Base-by-base conservation (phyloP, 2,113 vertebrate species). In the Pelvicachromis taeniatus region DNA sequence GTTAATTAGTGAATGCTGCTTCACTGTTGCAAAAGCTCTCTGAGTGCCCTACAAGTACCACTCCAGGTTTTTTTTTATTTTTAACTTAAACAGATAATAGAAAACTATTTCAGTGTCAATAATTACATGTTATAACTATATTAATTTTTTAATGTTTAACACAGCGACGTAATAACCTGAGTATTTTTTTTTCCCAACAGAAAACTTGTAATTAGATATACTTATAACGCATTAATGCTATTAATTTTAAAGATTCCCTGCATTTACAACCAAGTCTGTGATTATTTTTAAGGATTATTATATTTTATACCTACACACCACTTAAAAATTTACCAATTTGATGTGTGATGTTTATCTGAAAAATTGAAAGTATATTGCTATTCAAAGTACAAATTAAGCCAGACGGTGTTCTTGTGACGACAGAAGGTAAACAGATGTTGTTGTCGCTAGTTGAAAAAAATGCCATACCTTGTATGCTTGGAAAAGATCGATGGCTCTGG, bases 401-500 rank as follows among this genome's bases (percentile, higher is more conserved):
- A 1, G 0, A 50, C 33, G 42, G 26, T 29, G 26, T 75, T 26
- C 45, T 12, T 10, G 2, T 52, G 14, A 52, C 3, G 1, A 75
- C 17, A 75, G 26, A 50, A 75, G 5, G 4, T 31, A 75, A 75
- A 75, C 42, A 75, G 23, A 75, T 75, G 42, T 31, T 50, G 45
- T 26, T 29, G 68, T 75, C 42, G 50, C 16, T 26, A 31, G 68
- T 12, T n/a, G 56, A 70, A 68, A 19, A 63, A 53, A 21, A 26
- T 33, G 40, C 45, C 61, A 80, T 94, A 97, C 96, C 96, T 96
- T 97, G 89, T 97, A 97, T 26, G 95, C 96, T 90, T 97, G 96
- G 88, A 97, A 96, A 77, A 97, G 96, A 87, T 97, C 94, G 63
- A 96, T 95, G 92, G 96, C 96, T 95, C 96, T 94, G 81, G 90